These are phyloP conservation scores for Catamblyrhynchus diadema DNA, from an alignment of 2,797 vertebrate genomes.

Conservation along the genomic window DNA sequence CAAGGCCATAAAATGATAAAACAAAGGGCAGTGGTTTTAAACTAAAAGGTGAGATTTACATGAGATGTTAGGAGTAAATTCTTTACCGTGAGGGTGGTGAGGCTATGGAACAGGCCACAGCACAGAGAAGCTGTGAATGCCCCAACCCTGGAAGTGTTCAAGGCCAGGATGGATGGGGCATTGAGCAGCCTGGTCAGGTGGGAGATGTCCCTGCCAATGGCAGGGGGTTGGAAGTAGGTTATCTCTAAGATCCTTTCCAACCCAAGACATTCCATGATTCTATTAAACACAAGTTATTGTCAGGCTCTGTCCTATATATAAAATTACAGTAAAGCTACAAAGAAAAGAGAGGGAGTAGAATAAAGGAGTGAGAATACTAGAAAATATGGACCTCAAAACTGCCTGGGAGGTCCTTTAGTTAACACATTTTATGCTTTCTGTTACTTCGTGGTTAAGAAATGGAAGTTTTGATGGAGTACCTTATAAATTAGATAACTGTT, in stretches of 20 bases:
- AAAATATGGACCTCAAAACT: neutral
- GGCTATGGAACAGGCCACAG: neutral
- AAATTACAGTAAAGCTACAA: neutral
- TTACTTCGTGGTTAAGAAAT: neutral
- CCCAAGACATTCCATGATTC: neutral
- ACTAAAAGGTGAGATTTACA: fast-evolving
- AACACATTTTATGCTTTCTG: neutral
- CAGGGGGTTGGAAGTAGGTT: neutral
- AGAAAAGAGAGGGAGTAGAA: neutral
- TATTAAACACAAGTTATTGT: neutral
- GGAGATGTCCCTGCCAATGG: neutral
- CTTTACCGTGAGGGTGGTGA: neutral
- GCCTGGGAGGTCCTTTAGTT: neutral
- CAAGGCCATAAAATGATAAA: neutral
- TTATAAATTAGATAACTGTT: conserved; percentile 44
- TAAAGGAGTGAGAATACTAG: neutral
- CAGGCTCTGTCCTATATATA: neutral
- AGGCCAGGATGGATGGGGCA: too few species aligned
- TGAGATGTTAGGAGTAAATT: neutral
- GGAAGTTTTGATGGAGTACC: conserved; percentile 27
- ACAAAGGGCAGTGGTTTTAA: neutral
- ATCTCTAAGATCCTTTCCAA: neutral
- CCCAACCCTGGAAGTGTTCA: neutral
- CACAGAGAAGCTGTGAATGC: neutral
- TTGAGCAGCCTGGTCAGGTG: neutral